These are phyloP conservation scores for Poicephalus gulielmi DNA, from an alignment of 2,113 vertebrate genomes.

Conservation along the genomic window DNA sequence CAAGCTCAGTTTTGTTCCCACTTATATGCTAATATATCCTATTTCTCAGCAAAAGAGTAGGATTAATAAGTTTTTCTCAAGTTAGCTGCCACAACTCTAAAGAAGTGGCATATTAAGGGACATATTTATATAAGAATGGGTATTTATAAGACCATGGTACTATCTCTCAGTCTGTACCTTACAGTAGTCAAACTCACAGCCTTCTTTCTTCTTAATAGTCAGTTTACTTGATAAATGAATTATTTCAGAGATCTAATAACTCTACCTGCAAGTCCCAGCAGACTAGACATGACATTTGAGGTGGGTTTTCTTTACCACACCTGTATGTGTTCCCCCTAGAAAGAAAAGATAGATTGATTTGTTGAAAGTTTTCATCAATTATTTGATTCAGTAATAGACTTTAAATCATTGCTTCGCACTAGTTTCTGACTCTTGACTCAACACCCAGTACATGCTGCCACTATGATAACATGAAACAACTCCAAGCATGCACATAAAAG, in stretches of 20 bases:
- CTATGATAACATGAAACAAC: neutral
- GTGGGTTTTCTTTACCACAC: neutral
- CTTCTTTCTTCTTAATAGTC: neutral
- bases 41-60: neutral
- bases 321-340: neutral
- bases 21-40: accelerated
- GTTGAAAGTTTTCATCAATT: neutral
- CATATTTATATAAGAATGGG: neutral
- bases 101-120: neutral
- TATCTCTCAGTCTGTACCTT: accelerated
- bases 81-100: neutral
- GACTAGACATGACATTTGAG: neutral
- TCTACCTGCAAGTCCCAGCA: neutral
- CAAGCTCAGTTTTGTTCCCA: neutral
- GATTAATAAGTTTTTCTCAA: neutral
- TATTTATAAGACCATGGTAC: neutral
- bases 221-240: neutral
- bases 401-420: neutral
- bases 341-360: neutral
- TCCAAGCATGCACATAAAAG: neutral
- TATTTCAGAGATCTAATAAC: neutral
- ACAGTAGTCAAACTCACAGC: neutral
- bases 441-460: neutral
- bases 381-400: neutral
- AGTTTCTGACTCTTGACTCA: neutral